Conservation (phyloP, 2,888 invertebrate genomes). For the Perizoma flavofasciatum region DNA sequence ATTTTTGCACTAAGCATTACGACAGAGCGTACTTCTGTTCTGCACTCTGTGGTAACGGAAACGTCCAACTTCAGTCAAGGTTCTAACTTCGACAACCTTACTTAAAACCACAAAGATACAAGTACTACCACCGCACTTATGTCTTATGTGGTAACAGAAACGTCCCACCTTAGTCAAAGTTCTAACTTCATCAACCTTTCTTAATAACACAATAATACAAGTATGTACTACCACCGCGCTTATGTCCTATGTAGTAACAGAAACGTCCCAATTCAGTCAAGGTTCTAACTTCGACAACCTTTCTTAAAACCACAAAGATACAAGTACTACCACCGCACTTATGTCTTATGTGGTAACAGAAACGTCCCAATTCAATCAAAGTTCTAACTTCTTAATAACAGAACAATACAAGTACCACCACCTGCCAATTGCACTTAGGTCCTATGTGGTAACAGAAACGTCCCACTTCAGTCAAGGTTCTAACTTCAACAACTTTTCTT, state of each 20-base stretch:
- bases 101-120: conserved; percentile 45
- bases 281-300: no score
- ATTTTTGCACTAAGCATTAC: conserved; percentile 59
- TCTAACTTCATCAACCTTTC: no score
- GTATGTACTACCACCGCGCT: no score
- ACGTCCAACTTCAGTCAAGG: conserved; percentile 64
- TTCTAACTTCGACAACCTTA: conserved; percentile 61
- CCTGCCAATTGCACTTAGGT: conserved; percentile 53
- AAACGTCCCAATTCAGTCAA: no score
- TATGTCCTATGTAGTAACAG: no score
- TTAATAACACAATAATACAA: no score
- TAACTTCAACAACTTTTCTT: conserved; percentile 55
- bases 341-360: conserved; percentile 76
- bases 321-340: conserved; percentile 42
- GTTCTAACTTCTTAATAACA: conserved; percentile 58
- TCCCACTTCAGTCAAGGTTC: conserved; percentile 80
- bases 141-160: no score
- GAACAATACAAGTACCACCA: conserved; percentile 44
- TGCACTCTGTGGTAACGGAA: conserved; percentile 35
- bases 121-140: conserved; percentile 14
- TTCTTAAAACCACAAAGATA: no score
- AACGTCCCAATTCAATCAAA: conserved; percentile 80
- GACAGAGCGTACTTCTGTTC: conserved; percentile 69
- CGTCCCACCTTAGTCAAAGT: no score
- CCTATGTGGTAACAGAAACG: conserved; percentile 76